Conservation (phyloP, 2,888 invertebrate species). For the Xanthostigma xanthostigma region DNA sequence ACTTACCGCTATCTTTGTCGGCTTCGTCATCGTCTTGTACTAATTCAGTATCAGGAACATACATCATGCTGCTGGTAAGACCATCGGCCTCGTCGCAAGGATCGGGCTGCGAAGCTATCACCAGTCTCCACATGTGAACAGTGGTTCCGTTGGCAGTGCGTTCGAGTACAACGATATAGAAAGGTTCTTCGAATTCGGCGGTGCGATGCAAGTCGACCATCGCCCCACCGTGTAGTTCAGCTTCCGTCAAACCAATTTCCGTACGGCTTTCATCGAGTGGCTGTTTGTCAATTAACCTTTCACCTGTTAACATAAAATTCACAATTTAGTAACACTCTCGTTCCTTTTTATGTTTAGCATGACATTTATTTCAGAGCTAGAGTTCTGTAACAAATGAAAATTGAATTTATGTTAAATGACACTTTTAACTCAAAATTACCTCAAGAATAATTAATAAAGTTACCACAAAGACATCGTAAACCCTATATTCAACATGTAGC, state of each 20-base stretch:
- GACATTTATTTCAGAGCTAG: too few relatives aligned
- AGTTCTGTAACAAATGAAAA: too few relatives aligned
- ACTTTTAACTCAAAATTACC: too few relatives aligned
- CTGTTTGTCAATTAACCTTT: neutral
- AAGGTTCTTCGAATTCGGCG: conserved; percentile 82
- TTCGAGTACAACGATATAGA: conserved; percentile 87
- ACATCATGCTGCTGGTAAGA: conserved; percentile 61
- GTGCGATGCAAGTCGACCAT: conserved; percentile 82
- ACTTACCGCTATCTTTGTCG: conserved; percentile 7
- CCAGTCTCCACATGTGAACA: conserved; percentile 92
- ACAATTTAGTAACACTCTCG: too few relatives aligned
- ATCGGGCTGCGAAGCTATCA: conserved; percentile 69
- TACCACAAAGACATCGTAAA: too few relatives aligned
- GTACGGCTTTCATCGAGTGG: neutral
- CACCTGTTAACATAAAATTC: neutral
- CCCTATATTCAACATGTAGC: too few relatives aligned
- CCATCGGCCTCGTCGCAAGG: conserved; percentile 8
- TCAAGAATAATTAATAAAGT: too few relatives aligned
- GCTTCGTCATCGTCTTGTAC: conserved; percentile 67
- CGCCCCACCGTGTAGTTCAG: conserved; percentile 36
- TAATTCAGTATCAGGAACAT: conserved; percentile 73
- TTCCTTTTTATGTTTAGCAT: too few relatives aligned
- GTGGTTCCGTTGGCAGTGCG: conserved; percentile 69
- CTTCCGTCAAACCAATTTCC: conserved; percentile 5
- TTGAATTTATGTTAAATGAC: too few relatives aligned